Evolutionary conservation across 30 jellyfish, hydroid and myxozoan species (phyloP).

Genomic region (Hydractinia echinata): DNA sequence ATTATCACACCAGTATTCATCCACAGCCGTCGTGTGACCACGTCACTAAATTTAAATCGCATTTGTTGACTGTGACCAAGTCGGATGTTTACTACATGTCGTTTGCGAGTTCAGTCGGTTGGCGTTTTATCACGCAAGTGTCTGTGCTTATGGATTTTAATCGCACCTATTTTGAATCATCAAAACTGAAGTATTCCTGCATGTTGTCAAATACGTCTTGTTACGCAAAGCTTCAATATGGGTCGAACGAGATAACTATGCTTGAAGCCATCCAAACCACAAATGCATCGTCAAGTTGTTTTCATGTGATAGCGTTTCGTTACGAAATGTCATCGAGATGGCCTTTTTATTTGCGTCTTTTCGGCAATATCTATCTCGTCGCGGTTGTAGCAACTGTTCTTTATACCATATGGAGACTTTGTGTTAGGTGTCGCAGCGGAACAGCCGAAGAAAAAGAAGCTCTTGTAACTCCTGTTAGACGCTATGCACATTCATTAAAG

Average conservation of each 20-base stretch:
- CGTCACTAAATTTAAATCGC: constrained; percentile 17
- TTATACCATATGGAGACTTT: constrained; percentile 47
- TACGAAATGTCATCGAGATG: constrained; percentile 50
- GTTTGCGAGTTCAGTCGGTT: constrained; percentile 90
- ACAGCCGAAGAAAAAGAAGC: neutral
- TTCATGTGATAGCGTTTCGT: constrained; percentile 29
- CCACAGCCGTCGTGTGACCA: constrained; percentile 54
- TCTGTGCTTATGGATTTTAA: constrained; percentile 37
- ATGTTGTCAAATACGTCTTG: constrained; percentile 29
- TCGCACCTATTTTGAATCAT: constrained; percentile 52
- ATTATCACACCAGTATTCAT: constrained; percentile 29
- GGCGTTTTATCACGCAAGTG: constrained; percentile 68
- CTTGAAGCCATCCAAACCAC: constrained; percentile 32
- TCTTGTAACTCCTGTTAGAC: constrained; percentile 4
- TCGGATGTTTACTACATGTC: constrained; percentile 44
- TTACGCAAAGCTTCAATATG: constrained; percentile 36
- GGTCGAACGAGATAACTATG: constrained; percentile 48
- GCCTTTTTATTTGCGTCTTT: constrained; percentile 43
- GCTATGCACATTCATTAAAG: constrained; percentile 11
- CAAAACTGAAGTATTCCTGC: constrained; percentile 42
- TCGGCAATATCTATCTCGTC: constrained; percentile 51
- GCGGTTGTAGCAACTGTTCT: constrained; percentile 39
- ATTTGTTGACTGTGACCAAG: constrained; percentile 22
- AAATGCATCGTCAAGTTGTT: constrained; percentile 7
- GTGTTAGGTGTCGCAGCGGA: constrained; percentile 15